Conservation (phyloP, 2,888 invertebrate species). For the Ethmia dodecea region DNA sequence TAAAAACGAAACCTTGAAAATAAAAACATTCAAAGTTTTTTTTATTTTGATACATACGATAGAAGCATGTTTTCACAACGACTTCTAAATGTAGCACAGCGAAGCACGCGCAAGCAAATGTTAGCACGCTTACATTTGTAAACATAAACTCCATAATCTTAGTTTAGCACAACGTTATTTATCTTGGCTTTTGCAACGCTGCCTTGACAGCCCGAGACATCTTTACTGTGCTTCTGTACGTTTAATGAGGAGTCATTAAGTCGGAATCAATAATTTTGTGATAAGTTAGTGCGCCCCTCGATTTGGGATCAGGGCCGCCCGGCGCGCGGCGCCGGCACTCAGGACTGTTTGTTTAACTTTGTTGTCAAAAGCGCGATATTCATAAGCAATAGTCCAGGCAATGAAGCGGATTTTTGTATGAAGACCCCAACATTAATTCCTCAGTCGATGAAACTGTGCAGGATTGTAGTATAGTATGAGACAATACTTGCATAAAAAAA, state of each 20-base stretch:
- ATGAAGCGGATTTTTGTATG: too few relatives aligned
- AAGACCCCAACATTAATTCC: too few relatives aligned
- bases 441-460: too few relatives aligned
- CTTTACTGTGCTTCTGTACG: slow-evolving; percentile 33
- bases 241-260: slow-evolving; percentile 35
- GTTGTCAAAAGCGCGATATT: slow-evolving; percentile 9
- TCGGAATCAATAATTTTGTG: slow-evolving; percentile 36
- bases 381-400: slow-evolving; percentile 9
- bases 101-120: background rate
- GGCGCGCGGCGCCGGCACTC: slow-evolving; percentile 16
- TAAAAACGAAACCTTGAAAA: too few relatives aligned
- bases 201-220: slow-evolving; percentile 31
- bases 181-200: slow-evolving; percentile 25
- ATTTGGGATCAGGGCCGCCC: slow-evolving; percentile 38
- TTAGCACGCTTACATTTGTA: slow-evolving; percentile 11
- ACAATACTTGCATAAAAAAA: too few relatives aligned
- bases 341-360: slow-evolving; percentile 13
- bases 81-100: background rate
- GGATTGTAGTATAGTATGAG: too few relatives aligned
- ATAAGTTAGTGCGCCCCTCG: slow-evolving; percentile 25
- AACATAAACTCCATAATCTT: slow-evolving; percentile 19
- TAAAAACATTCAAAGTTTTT: too few relatives aligned
- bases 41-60: too few relatives aligned
- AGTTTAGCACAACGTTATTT: slow-evolving; percentile 16
- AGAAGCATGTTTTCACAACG: too few relatives aligned